Evolutionary conservation across 2,797 vertebrate species (phyloP).

Genomic region (Vespertilio murinus): DNA sequence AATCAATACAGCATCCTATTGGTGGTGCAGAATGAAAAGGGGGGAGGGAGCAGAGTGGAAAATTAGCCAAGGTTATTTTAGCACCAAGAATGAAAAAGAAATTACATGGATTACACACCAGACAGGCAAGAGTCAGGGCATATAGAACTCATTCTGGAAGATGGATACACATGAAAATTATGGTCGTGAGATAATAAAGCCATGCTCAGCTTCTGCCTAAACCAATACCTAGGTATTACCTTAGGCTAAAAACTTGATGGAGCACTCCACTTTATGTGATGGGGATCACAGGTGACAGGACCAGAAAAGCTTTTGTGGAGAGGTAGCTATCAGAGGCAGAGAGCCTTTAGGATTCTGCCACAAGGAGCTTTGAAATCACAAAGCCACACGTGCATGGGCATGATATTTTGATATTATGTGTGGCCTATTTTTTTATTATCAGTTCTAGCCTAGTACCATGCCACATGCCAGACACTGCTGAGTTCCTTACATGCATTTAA

Average conservation of each 20-base stretch:
- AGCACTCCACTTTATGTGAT: neutral
- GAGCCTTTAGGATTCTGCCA: neutral
- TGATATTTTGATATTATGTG: neutral
- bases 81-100: neutral
- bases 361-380: neutral
- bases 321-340: neutral
- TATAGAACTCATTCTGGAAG: neutral
- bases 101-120: neutral
- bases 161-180: neutral
- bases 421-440: neutral
- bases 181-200: neutral
- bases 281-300: neutral
- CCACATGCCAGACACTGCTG: neutral
- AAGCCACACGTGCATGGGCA: neutral
- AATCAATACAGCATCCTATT: conserved; percentile 15
- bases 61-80: conserved; percentile 53
- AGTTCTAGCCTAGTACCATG: neutral
- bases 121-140: rapidly evolving
- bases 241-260: neutral
- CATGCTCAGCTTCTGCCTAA: neutral
- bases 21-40: conserved; percentile 32
- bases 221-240: neutral
- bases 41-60: neutral
- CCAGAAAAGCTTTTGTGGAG: neutral
- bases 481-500: neutral